Evolutionary conservation across 2,113 vertebrate genomes (phyloP), one percentile per base, ranked within the genome.

Genomic region (Pterocles burchelli): DNA sequence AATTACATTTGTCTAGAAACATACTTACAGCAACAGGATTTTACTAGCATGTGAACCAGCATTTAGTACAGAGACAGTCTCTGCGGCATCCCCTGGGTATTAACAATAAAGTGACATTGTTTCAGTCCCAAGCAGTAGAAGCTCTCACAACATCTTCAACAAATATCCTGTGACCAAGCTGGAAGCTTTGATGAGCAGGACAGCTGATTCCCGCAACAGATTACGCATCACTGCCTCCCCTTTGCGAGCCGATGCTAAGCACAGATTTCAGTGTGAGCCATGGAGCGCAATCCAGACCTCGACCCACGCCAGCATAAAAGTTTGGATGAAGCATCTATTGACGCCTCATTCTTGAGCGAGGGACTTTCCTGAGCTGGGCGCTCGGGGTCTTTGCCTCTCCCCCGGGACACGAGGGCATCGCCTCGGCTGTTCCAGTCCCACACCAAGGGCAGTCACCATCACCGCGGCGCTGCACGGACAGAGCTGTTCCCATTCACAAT

Each of bases 401-500:
- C 65, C 29, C 9, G 54, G 72, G 55, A 80, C 26, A 41, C 54
- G 25, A 63, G 28, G 36, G n/a, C 70, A 49, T 55, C 0, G 1
- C 87, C 36, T 61, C 4, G 1, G 25, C 48, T 61, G 19, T 70
- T 54, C 36, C 0, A 1, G 28, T 54, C 41, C 73, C 58, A 11
- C 6, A 10, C 5, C 0, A 1, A n/a, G 79, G 62, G 93, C 78
- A 74, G 70, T 54, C 89, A 82, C 29, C 34, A 11, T 6, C 2
- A 2, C 45, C 1, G 1, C 38, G 22, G 88, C 0, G 0, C 48
- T 33, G 6, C 52, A 13, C 3, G 3, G 24, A 17, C 21, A n/a
- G 68, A 48, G 74, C 55, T 6, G 1, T 86, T 58, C 75, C 79
- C 92, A 90, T 94, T 95, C 95, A 95, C 93, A 91, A 17, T 43